Base-by-base conservation (phyloP, 2,113 vertebrate genomes). In the Labeo catla region DNA sequence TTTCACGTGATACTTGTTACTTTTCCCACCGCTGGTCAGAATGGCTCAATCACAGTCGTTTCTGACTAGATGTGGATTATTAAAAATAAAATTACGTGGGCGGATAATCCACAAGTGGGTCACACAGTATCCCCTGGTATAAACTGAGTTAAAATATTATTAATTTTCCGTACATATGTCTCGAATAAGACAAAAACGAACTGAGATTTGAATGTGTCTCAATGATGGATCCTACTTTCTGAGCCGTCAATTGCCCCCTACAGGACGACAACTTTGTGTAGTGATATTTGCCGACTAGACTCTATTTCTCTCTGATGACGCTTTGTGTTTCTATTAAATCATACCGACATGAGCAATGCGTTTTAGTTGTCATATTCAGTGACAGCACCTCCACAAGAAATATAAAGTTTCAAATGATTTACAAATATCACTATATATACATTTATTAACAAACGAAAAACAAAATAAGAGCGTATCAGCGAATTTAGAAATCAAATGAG, bases 201-300 rank as follows among this genome's bases (percentile, higher is more conserved):
- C 4, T 10, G 4, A 11, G 19, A 4, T 72, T 21, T 72, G 68
- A 72, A 76, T 9, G 13, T 8, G 57, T 2, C 21, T 45, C 7
- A 65, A 21, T 36, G 9, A 2, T 36, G 19, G 43, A 68, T 52
- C 0, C 19, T 49, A 28, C 3, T 39, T 39, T 83, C 0, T 83
- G 81, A 83, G 65, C 81, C 81, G 3, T 70, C 15, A 13, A 5
- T 49, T 65, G 81, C 81, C 81, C 47, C 65, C 81, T 72, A 21
- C 8, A 52, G 66, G 66, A 77, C 0, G 4, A 16, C 0, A 3
- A 2, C 0, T 2, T 63, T 15, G 45, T 0, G 21, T 15, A 15
- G 54, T 8, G 11, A 16, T 65, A 28, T 34, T 28, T 63, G 12
- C 23, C 10, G 9, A 45, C 79, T 65, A 43, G 11, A 21, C 9